phyloP scores from a whole-genome alignment of 2,888 invertebrate genomes.

The Drosophila stalkeri region DNA sequence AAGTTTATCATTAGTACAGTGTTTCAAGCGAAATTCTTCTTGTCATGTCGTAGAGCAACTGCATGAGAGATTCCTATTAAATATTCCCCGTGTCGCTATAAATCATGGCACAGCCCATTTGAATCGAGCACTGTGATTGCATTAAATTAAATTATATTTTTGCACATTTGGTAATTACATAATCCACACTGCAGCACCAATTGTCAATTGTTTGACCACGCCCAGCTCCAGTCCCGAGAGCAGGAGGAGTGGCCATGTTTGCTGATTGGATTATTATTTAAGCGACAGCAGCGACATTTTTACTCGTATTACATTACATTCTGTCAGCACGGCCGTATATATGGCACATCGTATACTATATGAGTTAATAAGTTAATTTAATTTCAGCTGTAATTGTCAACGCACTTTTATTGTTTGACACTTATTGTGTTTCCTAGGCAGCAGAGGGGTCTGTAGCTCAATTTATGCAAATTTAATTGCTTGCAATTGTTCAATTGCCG shows the following conservation, averaged over 20 bases:
- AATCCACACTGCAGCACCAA: conserved; percentile 39
- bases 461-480: conserved; percentile 79
- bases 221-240: not conserved
- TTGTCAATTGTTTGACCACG: conserved; percentile 63
- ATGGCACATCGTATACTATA: conserved; percentile 28
- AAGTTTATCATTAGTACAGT: conserved; percentile 25
- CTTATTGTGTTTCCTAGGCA: conserved; percentile 50
- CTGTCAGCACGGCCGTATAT: conserved; percentile 58
- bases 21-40: not conserved
- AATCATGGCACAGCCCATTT: conserved; percentile 35
- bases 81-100: conserved; percentile 20
- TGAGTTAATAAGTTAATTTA: conserved; percentile 80
- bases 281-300: conserved; percentile 63
- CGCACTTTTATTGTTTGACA: conserved; percentile 75
- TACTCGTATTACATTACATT: conserved; percentile 75
- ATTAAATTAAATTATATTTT: conserved; percentile 72
- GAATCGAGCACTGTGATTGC: conserved; percentile 39
- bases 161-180: conserved; percentile 67
- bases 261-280: conserved; percentile 81
- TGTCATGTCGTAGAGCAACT: conserved; percentile 37
- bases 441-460: conserved; percentile 25
- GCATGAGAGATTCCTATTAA: not conserved
- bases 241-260: conserved; percentile 54
- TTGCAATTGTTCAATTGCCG: conserved; percentile 49
- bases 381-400: conserved; percentile 81